Conservation (phyloP, 2,797 vertebrate species). For the Schizopygopsis pylzovi region DNA sequence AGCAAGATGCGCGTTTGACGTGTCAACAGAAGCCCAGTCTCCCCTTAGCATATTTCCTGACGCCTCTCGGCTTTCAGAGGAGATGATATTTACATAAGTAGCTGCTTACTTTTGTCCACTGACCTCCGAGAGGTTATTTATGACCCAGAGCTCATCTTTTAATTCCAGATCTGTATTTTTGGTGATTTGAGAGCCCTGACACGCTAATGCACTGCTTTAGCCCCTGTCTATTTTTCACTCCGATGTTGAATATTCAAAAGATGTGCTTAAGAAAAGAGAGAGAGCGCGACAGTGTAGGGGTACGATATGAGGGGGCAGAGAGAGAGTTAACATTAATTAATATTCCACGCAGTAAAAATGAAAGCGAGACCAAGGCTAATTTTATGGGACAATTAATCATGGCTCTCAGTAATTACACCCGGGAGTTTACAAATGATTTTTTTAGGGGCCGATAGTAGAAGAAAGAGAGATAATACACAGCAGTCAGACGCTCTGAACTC, state of each 20-base stretch:
- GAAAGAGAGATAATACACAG: constrained; percentile 92
- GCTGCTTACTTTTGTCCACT: constrained; percentile 71
- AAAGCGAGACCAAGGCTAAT: constrained; percentile 99
- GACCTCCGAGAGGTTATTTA: constrained; percentile 80
- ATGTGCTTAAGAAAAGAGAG: constrained; percentile 81
- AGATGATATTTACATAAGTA: constrained; percentile 79
- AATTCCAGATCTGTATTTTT: constrained; percentile 81
- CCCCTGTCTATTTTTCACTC: constrained; percentile 91
- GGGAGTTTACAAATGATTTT: constrained; percentile 99
- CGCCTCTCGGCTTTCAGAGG: constrained; percentile 71
- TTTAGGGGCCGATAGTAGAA: constrained; percentile 83
- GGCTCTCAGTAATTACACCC: constrained; percentile 97
- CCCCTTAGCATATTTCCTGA: constrained; percentile 77
- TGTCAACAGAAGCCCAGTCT: constrained; percentile 71
- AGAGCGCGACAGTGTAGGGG: constrained; percentile 65
- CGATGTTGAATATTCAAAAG: constrained; percentile 97
- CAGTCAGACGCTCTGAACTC: constrained; percentile 95
- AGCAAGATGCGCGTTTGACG: constrained; percentile 67
- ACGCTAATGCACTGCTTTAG: constrained; percentile 81
- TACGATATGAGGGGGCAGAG: constrained; percentile 63
- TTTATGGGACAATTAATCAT: constrained; percentile 99
- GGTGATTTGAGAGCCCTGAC: constrained; percentile 87
- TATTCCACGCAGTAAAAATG: constrained; percentile 99
- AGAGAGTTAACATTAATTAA: constrained; percentile 99
- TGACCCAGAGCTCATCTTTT: constrained; percentile 76